These are phyloP conservation scores for Falco naumanni DNA, from an alignment of 2,797 vertebrate genomes.

Conservation along the genomic window DNA sequence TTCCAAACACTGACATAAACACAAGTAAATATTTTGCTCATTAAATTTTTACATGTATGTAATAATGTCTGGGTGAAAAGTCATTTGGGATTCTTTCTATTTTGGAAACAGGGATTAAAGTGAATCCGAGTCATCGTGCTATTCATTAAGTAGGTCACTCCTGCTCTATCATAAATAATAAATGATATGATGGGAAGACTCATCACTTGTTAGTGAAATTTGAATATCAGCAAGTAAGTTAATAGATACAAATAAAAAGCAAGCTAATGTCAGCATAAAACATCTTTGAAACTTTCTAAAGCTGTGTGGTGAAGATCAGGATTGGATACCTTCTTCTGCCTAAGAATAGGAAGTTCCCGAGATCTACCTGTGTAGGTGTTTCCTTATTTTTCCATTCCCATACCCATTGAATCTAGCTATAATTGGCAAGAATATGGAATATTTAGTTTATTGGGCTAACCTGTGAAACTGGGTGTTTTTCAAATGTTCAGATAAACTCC, in stretches of 20 bases:
- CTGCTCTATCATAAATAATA: slow-evolving; percentile 9
- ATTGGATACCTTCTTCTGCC: not conserved
- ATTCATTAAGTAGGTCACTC: slow-evolving; percentile 17
- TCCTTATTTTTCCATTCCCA: not conserved
- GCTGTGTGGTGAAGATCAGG: not conserved
- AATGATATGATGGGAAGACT: not conserved
- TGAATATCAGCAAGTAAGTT: slow-evolving; percentile 15
- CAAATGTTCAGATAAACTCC: not conserved
- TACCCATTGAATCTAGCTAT: not conserved
- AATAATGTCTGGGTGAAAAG: not conserved
- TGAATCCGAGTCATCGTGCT: not conserved
- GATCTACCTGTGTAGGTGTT: not conserved
- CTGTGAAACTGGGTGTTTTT: not conserved
- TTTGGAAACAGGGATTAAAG: slow-evolving; percentile 9
- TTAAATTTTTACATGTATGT: not conserved
- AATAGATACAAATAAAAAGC: not conserved
- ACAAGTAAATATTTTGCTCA: slow-evolving; percentile 3
- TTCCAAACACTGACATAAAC: not conserved
- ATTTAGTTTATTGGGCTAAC: not conserved
- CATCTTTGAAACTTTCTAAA: not conserved
- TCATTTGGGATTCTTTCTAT: not conserved
- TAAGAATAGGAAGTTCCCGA: not conserved
- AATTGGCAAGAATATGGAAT: not conserved
- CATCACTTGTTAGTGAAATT: slow-evolving; percentile 1
- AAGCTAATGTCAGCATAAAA: not conserved